Evolutionary conservation across 2,888 invertebrate genomes (phyloP).

Genomic region (Unio pictorum): DNA sequence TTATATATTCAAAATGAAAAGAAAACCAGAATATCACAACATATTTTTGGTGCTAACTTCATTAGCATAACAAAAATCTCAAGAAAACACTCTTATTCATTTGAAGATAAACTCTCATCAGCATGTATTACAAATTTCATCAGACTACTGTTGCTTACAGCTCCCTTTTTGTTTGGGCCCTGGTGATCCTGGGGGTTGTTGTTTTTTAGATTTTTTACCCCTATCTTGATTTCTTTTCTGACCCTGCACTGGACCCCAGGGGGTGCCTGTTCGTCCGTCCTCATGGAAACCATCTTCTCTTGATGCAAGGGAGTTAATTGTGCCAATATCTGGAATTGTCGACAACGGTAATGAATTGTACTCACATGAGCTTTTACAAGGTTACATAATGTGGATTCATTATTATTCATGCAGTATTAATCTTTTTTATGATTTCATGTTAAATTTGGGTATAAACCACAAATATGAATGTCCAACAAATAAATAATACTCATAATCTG

Average conservation of each 20-base stretch:
- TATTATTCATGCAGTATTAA: too few species aligned
- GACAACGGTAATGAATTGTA: background rate
- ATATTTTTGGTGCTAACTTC: too few species aligned
- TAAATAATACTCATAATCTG: too few species aligned
- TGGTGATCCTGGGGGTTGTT: constrained; percentile 9
- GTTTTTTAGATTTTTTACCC: constrained; percentile 20
- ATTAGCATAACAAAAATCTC: too few species aligned
- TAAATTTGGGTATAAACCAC: too few species aligned
- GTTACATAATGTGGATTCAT: too few species aligned
- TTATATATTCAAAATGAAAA: too few species aligned
- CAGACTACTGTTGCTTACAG: constrained; percentile 53
- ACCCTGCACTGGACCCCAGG: constrained; percentile 57
- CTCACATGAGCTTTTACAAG: background rate
- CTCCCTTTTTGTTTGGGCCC: constrained; percentile 36
- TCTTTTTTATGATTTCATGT: too few species aligned
- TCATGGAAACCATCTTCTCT: constrained; percentile 41
- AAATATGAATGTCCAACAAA: too few species aligned
- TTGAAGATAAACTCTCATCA: too few species aligned
- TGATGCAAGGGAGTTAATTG: background rate
- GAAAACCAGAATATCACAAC: too few species aligned
- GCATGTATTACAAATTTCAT: constrained; percentile 37
- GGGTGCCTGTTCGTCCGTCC: constrained; percentile 43
- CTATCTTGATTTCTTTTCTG: constrained; percentile 50
- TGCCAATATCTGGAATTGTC: background rate
- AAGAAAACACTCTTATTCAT: too few species aligned